Evolutionary conservation across 2,888 invertebrate genomes (phyloP), one percentile per base, ranked within the genome.

Genomic region (Plutella xylostella): DNA sequence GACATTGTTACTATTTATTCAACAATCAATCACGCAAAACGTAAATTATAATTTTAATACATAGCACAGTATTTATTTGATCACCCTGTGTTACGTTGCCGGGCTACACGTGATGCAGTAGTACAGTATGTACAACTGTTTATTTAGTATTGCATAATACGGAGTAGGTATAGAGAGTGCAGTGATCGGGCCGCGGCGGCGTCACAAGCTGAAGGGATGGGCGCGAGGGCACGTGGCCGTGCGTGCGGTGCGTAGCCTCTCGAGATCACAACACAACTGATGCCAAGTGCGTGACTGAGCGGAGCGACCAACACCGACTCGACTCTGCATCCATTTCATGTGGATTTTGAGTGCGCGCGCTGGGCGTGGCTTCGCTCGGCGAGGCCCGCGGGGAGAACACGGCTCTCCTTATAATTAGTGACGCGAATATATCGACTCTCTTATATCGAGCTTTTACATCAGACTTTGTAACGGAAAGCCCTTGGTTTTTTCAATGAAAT

Each of bases 281-380:
- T 59, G 65, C 65, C 65, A 70, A 66, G 72, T 71, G 68, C 72
- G 74, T 69, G 70, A 70, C 70, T 68, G 68, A 69, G 62, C 63
- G 63, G 58, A 60, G 60, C 57, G 49, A 17, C 38, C 63, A 57
- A 58, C 65, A 62, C 61, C 63, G 60, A 59, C 58, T 68, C 68
- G 61, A 60, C 65, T 65, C 69, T 65, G 66, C 71, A 68, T 66
- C 67, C 68, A 72, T 73, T 72, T 72, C 70, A 65, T 72, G 67
- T 66, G 60, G 67, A 73, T 72, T 71, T 70, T 71, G 68, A 75
- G 72, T 74, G 75, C 75, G 75, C 77, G 65, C 71, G 67, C 69
- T 75, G 77, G 77, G 77, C 77, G 77, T 77, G 76, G 75, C 68
- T 61, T 52, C 50, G 55, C 54, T 56, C 61, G 71, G 6, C 22